These are phyloP conservation scores for Ictalurus furcatus DNA, from an alignment of 2,113 vertebrate species.

Conservation along the genomic window DNA sequence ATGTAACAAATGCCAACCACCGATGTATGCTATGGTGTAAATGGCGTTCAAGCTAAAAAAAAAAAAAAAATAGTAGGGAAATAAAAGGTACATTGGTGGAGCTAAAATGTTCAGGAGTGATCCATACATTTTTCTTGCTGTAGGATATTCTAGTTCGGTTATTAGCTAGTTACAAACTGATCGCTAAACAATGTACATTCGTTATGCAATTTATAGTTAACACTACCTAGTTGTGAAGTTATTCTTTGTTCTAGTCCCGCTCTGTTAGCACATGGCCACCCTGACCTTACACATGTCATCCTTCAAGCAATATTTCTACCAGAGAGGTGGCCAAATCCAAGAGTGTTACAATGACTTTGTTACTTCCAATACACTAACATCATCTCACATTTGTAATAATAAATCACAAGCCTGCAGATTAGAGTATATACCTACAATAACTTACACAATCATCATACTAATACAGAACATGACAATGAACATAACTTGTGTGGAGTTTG, in stretches of 20 bases:
- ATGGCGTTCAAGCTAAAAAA: neutral
- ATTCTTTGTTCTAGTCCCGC: neutral
- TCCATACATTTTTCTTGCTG: no score
- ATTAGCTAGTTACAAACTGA: no score
- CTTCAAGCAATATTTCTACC: neutral
- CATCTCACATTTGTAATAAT: neutral
- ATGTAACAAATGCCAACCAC: neutral
- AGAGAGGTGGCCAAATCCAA: neutral
- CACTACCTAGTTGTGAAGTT: neutral
- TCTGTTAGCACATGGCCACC: neutral
- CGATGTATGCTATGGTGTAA: neutral
- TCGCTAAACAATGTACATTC: neutral
- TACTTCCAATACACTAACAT: neutral
- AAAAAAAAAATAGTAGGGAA: neutral
- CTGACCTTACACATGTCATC: neutral
- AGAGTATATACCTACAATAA: neutral
- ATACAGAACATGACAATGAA: slow-evolving; percentile 16
- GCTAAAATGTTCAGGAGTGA: no score
- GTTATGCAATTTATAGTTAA: neutral
- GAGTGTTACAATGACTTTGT: neutral
- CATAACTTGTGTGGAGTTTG: neutral
- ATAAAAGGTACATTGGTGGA: neutral
- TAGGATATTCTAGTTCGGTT: no score
- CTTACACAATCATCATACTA: neutral
- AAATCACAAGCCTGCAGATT: neutral